Evolutionary conservation across 2,797 vertebrate genomes (phyloP).

Genomic region (Sebastes hubbsi): DNA sequence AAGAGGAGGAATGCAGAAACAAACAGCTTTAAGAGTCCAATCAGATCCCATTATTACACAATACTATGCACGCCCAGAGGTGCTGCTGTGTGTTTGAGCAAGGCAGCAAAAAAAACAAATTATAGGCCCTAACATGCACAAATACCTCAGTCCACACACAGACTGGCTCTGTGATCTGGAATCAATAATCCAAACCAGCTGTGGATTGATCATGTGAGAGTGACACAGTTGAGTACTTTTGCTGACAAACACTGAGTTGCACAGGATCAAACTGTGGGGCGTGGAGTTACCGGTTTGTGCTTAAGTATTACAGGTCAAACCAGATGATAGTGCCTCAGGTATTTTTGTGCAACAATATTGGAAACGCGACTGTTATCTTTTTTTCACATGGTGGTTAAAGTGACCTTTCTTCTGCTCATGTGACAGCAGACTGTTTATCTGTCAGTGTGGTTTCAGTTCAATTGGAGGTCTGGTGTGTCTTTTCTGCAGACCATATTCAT

Average conservation of each 20-base stretch:
- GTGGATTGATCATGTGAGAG: neutral
- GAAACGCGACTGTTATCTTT: conserved; percentile 10
- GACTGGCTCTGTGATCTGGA: neutral
- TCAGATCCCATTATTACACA: conserved; percentile 45
- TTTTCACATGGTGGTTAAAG: neutral
- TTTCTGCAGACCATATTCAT: neutral
- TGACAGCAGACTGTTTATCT: neutral
- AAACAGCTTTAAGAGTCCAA: conserved; percentile 18
- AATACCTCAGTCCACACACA: neutral
- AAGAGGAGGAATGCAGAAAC: neutral
- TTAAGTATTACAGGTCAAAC: conserved; percentile 65
- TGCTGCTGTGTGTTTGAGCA: conserved; percentile 24
- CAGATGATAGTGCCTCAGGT: conserved; percentile 49
- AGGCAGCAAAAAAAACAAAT: neutral
- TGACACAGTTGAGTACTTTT: neutral
- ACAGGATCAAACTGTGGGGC: conserved; percentile 23
- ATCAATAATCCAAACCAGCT: conserved; percentile 1
- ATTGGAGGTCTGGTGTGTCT: neutral
- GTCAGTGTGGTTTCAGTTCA: conserved; percentile 6
- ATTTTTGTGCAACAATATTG: conserved; percentile 21
- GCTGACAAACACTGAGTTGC: conserved; percentile 8
- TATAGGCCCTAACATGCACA: conserved; percentile 2
- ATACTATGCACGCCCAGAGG: conserved; percentile 38
- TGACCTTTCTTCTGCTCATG: neutral
- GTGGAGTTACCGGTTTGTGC: conserved; percentile 71